Conservation (phyloP, 1,140 invertebrate genomes). For the Geopemphigus sp. region DNA sequence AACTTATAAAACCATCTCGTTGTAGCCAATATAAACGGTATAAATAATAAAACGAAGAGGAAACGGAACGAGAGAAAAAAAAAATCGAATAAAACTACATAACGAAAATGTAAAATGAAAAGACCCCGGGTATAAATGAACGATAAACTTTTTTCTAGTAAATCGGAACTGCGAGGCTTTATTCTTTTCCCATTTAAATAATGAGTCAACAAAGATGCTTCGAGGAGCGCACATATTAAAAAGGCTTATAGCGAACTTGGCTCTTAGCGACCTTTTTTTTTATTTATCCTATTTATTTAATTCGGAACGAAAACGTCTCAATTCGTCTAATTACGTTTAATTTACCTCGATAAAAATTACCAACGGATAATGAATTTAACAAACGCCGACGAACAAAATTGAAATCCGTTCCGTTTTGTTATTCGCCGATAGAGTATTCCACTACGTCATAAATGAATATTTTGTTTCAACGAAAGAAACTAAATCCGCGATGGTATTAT, state of each 20-base stretch:
- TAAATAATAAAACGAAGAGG: conserved; percentile 31
- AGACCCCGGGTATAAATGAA: neutral
- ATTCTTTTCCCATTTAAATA: conserved; percentile 42
- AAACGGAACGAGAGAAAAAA: neutral
- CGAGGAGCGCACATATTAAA: conserved; percentile 26
- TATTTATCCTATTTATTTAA: neutral
- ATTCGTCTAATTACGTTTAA: neutral
- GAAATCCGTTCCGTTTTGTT: too few species aligned
- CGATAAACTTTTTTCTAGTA: conserved; percentile 38
- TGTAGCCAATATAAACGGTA: conserved; percentile 35
- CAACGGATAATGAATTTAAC: neutral
- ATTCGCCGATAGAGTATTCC: too few species aligned
- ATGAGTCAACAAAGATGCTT: conserved; percentile 37
- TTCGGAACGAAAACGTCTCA: neutral
- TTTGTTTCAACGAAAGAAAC: too few species aligned
- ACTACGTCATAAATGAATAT: too few species aligned
- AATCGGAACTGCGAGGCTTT: conserved; percentile 12
- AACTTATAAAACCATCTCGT: conserved; percentile 42
- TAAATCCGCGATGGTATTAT: too few species aligned
- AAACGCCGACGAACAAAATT: too few species aligned
- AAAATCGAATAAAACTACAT: conserved; percentile 42
- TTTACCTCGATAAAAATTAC: neutral
- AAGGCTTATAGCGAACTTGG: conserved; percentile 19
- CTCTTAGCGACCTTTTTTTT: neutral
- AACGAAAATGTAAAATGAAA: conserved; percentile 44